Evolutionary conservation across 2,888 invertebrate species (phyloP), one percentile per base, ranked within the genome.

Genomic region (Troilus luridus): DNA sequence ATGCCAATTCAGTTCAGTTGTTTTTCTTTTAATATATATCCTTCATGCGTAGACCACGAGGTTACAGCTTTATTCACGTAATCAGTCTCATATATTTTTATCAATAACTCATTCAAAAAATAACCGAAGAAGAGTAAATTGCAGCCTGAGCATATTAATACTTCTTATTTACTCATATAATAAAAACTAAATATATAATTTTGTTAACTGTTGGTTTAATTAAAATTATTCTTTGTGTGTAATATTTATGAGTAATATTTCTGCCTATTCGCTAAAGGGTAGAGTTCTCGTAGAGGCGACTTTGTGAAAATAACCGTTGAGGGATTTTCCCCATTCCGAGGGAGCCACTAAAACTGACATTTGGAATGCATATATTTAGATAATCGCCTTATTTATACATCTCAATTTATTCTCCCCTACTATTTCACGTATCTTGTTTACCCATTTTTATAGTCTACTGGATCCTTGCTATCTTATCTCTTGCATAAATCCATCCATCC

Each of bases 371-470:
- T 77, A 77, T 77, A 77, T 77, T 77, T 77, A 77, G 72, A 77
- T 77, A 77, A 41, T 27, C 27, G 72, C 19, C 72, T 77, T 77
- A 77, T 77, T 77, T 77, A 77, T 77, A 77, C 27, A 41, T 77
- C 72, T 77, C 72, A 77, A 77, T 77, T 77, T 77, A 77, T 77
- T 77, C 72, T 41, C 17, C 72, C 72, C 72, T 41, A 6, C 72
- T 77, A 77, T 77, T 77, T 77, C 72, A 77, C 72, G 72, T 77
- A 77, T 77, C 72, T 77, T 77, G 72, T 77, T 77, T 77, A 77
- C 72, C 41, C 72, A 77, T 77, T 27, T 77, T 77, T 77, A 77
- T 77, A 77, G 72, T 77, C 72, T 77, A 77, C 17, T 77, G 27
- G 27, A 77, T 77, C 27, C 72, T 77, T 77, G 5, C 24, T 77